phyloP scores from a whole-genome alignment of 2,888 invertebrate species.

The Zhuqinia jingwanae region DNA sequence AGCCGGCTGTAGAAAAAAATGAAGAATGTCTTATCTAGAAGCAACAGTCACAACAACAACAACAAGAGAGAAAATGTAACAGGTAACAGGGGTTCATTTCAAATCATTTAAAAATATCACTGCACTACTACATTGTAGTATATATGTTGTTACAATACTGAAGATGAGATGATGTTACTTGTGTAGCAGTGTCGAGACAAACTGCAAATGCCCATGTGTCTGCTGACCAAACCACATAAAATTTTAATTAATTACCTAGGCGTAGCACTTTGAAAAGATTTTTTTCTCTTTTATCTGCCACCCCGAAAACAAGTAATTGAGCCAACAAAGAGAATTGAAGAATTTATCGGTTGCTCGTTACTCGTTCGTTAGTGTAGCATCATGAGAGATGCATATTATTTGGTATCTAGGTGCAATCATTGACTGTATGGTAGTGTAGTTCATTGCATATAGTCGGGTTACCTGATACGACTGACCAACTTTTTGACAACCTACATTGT shows the following conservation, averaged over 20 bases:
- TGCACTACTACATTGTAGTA: too few species aligned
- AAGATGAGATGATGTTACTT: not conserved
- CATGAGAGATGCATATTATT: not conserved
- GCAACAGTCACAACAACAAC: too few species aligned
- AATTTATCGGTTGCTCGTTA: slow-evolving; percentile 11
- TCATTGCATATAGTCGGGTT: not conserved
- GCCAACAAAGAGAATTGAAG: slow-evolving; percentile 24
- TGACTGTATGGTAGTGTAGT: not conserved
- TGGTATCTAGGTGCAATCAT: not conserved
- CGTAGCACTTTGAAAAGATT: slow-evolving; percentile 46
- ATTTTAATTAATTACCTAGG: slow-evolving; percentile 64
- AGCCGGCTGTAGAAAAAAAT: slow-evolving; percentile 1
- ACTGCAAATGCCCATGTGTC: slow-evolving; percentile 17
- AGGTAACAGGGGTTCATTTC: slow-evolving; percentile 9
- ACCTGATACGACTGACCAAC: slow-evolving; percentile 48
- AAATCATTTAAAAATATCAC: not conserved
- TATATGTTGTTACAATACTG: not conserved
- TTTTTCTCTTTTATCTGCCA: slow-evolving; percentile 37
- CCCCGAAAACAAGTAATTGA: slow-evolving; percentile 62
- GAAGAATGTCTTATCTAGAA: too few species aligned
- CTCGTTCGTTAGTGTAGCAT: slow-evolving; percentile 14
- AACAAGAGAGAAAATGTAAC: slow-evolving; percentile 33
- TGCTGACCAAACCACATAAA: slow-evolving; percentile 25
- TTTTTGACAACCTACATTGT: slow-evolving; percentile 60
- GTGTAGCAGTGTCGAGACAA: not conserved